Base-by-base conservation (phyloP, 2,888 invertebrate genomes). In the Ophraella communa region DNA sequence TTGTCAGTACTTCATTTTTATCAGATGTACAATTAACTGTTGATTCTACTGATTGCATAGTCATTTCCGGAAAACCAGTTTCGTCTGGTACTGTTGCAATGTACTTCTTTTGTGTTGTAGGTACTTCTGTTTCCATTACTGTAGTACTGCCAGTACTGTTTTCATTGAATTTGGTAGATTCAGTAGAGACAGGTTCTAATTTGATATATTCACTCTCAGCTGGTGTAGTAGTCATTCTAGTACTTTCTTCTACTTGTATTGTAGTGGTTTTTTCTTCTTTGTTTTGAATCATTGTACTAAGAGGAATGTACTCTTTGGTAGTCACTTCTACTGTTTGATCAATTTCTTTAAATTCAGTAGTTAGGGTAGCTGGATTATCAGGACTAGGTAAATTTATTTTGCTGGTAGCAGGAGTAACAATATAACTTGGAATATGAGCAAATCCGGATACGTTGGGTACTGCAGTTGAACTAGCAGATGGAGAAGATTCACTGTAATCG, bases 31-130 rank as follows among this genome's bases (percentile, higher is more conserved):
- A 60, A 47, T 60, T 60, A 18, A 60, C 27, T 7, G 59, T 44
- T 24, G 60, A 20, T 53, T 60, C 60, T 30, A 60, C 30, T 2
- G 60, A 60, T 44, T 60, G 51, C 10, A 52, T 60, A 1, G 60
- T 42, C 17, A 20, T 14, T 52, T 60, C 60, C 3, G 30, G 57
- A n/a, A n/a, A n/a, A n/a, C n/a, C n/a, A n/a, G n/a, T n/a, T n/a
- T n/a, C n/a, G n/a, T n/a, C n/a, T n/a, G n/a, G n/a, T n/a, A n/a
- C n/a, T n/a, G n/a, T n/a, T n/a, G n/a, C n/a, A n/a, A n/a, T n/a
- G n/a, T n/a, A n/a, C n/a, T n/a, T n/a, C n/a, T 35, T 53, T n/a
- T 53, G 21, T 11, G 27, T 56, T 4, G 35, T 14, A 14, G 21
- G n/a, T 8, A 54, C 4, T 24, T 49, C 49, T 24, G 49, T 49